These are phyloP conservation scores for Brevimyrus niger DNA, from an alignment of 2,113 vertebrate species.

Conservation along the genomic window DNA sequence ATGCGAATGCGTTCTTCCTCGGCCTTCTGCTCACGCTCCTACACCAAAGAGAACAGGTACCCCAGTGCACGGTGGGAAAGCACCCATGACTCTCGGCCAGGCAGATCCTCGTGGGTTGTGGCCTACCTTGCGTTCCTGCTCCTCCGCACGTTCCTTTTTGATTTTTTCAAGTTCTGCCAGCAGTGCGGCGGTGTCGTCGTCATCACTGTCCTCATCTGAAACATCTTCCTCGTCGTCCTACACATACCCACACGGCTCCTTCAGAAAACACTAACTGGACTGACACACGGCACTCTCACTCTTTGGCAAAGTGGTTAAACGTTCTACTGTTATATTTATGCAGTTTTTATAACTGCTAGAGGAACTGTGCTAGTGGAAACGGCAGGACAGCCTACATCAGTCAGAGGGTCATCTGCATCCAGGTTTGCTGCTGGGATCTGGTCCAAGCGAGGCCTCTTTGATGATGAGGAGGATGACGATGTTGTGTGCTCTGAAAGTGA, in stretches of 20 bases:
- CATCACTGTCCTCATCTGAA: constrained; percentile 86
- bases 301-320: background rate
- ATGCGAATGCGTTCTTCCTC: constrained; percentile 95
- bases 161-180: constrained; percentile 94
- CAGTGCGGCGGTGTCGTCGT: constrained; percentile 91
- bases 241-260: background rate
- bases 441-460: constrained; percentile 91
- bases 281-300: background rate
- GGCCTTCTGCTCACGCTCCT: constrained; percentile 95
- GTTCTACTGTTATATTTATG: background rate
- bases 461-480: constrained; percentile 76
- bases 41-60: constrained; percentile 20
- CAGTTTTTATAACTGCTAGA: background rate
- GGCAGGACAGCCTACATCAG: constrained; percentile 71
- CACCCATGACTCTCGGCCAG: accelerated
- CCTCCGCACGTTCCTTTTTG: constrained; percentile 93
- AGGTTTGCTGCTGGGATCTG: constrained; percentile 97
- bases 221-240: constrained; percentile 75
- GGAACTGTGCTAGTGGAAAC: background rate
- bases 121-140: constrained; percentile 86
- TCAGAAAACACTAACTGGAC: background rate
- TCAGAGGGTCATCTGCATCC: constrained; percentile 92
- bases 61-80: background rate
- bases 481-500: constrained; percentile 77
- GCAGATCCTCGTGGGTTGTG: too few species aligned